Base-by-base conservation (phyloP, 2,113 vertebrate genomes). In the Osmerus mordax region DNA sequence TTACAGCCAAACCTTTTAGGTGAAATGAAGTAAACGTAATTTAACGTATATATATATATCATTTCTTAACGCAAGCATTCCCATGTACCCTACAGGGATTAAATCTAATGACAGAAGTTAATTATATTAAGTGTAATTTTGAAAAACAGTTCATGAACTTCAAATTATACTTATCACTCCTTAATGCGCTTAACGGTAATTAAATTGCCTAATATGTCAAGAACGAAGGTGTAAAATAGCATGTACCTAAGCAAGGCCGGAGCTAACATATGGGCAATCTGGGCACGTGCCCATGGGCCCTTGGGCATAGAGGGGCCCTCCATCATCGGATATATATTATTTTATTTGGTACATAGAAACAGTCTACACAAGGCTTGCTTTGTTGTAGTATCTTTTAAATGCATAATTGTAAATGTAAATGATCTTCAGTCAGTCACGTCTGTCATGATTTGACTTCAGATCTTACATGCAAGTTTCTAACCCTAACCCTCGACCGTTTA, bases 101-200 rank as follows among this genome's bases (percentile, higher is more conserved):
- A 91, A 86, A 87, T 87, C 90, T 92, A 92, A 92, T 92, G 91
- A 92, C 91, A 89, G 85, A 86, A 92, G 90, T 92, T 93, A 93
- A 93, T 93, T 93, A 93, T 92, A 92, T 92, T 91, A 92, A 91
- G 90, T 91, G 91, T 93, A 90, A 93, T 92, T 93, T 92, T 92
- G 90, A 91, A 90, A 92, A 93, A 93, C 91, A 93, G 91, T 93
- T 93, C 92, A 91, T 89, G 91, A 92, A 92, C 92, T 81, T 89
- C 90, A 90, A 92, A 92, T 92, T 92, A 91, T 92, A 93, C 88
- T 93, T 93, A 93, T 90, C 88, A 87, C 87, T 91, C 89, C 81
- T 89, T 92, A 92, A 92, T 92, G 91, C 88, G 89, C 86, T 91
- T 88, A 89, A 88, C 83, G 86, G 90, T 92, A 92, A 93, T 93